Conservation (phyloP, 2,888 invertebrate species). For the Perithous albicinctus region DNA sequence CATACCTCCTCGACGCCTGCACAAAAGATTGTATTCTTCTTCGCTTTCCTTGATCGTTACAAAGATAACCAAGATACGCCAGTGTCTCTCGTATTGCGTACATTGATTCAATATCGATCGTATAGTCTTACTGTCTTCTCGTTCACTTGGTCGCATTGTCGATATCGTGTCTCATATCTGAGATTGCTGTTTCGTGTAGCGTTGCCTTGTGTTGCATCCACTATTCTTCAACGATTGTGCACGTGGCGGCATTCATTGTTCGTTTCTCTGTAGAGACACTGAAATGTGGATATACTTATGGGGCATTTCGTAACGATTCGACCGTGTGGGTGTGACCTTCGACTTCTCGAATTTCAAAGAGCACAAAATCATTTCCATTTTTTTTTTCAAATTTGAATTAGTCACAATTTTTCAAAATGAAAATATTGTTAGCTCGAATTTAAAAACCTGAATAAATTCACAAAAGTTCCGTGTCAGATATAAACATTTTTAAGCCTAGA, state of each 20-base stretch:
- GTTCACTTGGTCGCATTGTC: conserved; percentile 35
- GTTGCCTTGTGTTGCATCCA: neutral
- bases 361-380: neutral
- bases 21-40: conserved; percentile 48
- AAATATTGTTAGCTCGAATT: too few species aligned
- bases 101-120: conserved; percentile 51
- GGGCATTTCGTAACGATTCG: too few species aligned
- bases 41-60: neutral
- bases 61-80: neutral
- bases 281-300: conserved; percentile 4
- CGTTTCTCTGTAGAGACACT: neutral
- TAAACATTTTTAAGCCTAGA: too few species aligned
- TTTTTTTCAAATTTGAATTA: too few species aligned
- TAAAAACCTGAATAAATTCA: too few species aligned
- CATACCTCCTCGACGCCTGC: conserved; percentile 24
- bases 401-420: too few species aligned
- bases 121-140: neutral
- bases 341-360: too few species aligned
- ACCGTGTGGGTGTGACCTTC: too few species aligned
- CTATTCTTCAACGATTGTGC: conserved; percentile 12
- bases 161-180: conserved; percentile 45
- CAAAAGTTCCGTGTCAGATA: too few species aligned
- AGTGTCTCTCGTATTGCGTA: conserved; percentile 20
- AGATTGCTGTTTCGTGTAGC: conserved; percentile 54
- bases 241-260: conserved; percentile 54